Percentiles rank a stretch among this genome's conserved stretches.
Conservation (phyloP, 2,113 vertebrate genomes). For the Pavo muticus region DNA sequence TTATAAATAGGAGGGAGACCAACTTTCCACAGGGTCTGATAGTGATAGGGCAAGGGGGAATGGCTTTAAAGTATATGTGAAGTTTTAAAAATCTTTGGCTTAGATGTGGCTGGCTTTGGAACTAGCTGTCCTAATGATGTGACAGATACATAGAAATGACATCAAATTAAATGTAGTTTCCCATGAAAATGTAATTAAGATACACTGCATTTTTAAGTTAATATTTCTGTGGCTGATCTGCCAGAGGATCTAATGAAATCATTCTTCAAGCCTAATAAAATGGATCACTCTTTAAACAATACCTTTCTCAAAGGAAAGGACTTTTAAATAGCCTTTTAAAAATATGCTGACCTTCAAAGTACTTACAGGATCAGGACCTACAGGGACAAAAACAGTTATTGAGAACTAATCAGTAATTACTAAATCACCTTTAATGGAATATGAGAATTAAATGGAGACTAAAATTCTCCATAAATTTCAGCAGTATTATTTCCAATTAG, state of each 20-base stretch:
- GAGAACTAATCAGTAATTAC: background rate
- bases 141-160: background rate
- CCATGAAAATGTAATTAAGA: background rate
- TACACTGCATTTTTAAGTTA: background rate
- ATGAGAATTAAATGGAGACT: background rate
- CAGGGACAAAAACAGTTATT: background rate
- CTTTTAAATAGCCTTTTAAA: background rate
- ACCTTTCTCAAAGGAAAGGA: background rate
- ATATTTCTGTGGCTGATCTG: background rate
- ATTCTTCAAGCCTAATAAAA: background rate
- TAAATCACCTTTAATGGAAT: slow-evolving; percentile 30
- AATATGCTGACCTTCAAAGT: background rate
- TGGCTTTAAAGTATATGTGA: background rate
- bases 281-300: background rate
- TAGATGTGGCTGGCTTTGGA: background rate
- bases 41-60: background rate
- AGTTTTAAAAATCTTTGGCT: background rate
- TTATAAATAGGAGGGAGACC: background rate
- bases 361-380: background rate
- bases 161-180: background rate
- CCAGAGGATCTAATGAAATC: background rate
- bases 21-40: background rate
- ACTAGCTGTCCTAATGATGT: background rate
- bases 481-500: background rate
- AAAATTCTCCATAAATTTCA: background rate